A percentile compares a stretch with the other conserved stretches of the same genome.
phyloP scores from a whole-genome alignment of 2,888 invertebrate species.

The Meliscaeva auricollis region DNA sequence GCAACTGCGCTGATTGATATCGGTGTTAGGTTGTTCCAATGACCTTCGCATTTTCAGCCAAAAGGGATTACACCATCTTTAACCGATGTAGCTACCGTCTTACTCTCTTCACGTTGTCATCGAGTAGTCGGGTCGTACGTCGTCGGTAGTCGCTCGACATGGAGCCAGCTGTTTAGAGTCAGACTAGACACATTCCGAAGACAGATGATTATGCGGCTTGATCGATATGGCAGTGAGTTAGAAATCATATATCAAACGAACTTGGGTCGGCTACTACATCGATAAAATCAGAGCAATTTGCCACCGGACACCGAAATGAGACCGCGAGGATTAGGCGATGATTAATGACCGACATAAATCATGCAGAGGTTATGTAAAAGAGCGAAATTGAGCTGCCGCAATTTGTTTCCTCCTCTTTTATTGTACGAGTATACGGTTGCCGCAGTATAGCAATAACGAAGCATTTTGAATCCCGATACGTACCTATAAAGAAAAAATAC shows the following conservation, averaged over 20 bases:
- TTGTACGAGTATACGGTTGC: constrained; percentile 16
- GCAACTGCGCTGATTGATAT: constrained; percentile 49
- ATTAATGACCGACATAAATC: constrained; percentile 69
- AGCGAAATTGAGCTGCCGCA: constrained; percentile 14
- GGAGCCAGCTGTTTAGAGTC: constrained; percentile 50
- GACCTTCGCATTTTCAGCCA: constrained; percentile 66
- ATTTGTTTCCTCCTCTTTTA: not conserved
- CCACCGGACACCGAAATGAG: constrained; percentile 43
- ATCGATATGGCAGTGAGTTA: constrained; percentile 46
- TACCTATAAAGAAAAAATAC: no score
- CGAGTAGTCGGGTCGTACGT: not conserved
- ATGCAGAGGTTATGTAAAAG: constrained; percentile 65
- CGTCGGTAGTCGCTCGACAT: not conserved
- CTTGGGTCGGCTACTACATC: not conserved
- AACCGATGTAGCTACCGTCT: constrained; percentile 49
- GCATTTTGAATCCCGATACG: not conserved
- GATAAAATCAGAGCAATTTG: constrained; percentile 69
- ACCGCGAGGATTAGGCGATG: constrained; percentile 64
- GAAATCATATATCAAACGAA: constrained; percentile 61
- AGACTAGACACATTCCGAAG: constrained; percentile 30
- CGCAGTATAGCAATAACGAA: not conserved
- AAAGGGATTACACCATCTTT: constrained; percentile 66
- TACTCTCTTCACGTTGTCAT: no score
- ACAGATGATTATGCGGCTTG: constrained; percentile 50
- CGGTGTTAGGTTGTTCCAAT: constrained; percentile 69